Evolutionary conservation across 2,888 invertebrate genomes (phyloP).

Genomic region (Drosophila neotestacea): DNA sequence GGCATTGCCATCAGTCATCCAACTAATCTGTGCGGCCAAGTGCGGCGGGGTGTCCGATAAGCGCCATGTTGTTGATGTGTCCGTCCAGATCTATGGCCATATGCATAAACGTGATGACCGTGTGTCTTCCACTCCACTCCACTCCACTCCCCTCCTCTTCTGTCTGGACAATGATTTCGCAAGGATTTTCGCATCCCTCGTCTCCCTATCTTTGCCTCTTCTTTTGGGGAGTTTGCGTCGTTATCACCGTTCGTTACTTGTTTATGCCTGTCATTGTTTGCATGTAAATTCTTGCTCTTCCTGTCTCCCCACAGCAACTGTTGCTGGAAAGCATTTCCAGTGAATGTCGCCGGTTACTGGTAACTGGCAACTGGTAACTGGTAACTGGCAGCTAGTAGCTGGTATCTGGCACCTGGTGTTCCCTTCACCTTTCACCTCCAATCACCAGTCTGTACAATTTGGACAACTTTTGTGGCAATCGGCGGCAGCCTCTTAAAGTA

Average conservation of each 20-base stretch:
- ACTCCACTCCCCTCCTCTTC: not conserved
- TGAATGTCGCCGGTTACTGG: constrained; percentile 21
- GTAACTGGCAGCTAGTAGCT: constrained; percentile 3
- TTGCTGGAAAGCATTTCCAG: constrained; percentile 33
- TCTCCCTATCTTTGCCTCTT: not conserved
- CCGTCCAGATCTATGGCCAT: constrained; percentile 43
- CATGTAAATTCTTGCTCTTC: constrained; percentile 62
- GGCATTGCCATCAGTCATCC: constrained; percentile 52
- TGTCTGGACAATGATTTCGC: constrained; percentile 16
- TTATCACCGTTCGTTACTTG: constrained; percentile 57
- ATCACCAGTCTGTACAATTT: not conserved
- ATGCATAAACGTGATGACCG: constrained; percentile 41
- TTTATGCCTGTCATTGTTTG: constrained; percentile 79
- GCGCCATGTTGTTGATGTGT: constrained; percentile 56
- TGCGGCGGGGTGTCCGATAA: constrained; percentile 45
- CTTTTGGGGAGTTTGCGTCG: constrained; percentile 3
- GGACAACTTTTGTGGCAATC: constrained; percentile 30
- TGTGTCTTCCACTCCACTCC: not conserved
- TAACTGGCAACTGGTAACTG: constrained; percentile 14
- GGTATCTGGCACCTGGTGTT: constrained; percentile 4
- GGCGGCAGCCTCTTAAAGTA: constrained; percentile 34
- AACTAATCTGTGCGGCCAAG: constrained; percentile 50
- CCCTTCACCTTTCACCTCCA: not conserved
- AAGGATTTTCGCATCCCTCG: not conserved
- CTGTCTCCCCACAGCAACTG: constrained; percentile 16